phyloP scores from a whole-genome alignment of 2,797 vertebrate genomes.

The Scolopax rusticola region DNA sequence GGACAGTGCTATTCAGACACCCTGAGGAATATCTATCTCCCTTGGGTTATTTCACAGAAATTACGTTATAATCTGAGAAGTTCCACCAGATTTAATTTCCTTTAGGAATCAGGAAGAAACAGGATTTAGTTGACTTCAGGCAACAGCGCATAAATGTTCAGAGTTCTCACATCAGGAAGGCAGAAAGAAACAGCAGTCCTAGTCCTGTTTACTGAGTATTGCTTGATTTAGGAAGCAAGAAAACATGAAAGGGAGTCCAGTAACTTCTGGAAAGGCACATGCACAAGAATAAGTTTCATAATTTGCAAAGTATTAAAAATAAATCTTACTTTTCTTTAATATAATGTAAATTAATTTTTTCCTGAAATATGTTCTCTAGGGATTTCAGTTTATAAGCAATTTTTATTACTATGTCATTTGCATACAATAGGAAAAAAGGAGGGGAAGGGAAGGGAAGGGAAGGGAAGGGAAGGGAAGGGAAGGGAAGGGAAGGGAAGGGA shows the following conservation, averaged over 20 bases:
- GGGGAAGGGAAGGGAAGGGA: too few relatives aligned
- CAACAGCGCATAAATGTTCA: neutral
- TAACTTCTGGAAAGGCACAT: neutral
- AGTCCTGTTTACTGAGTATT: neutral
- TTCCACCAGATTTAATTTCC: conserved; percentile 2
- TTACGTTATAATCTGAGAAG: neutral
- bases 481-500: too few relatives aligned
- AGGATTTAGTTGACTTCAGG: neutral
- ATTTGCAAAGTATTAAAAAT: neutral
- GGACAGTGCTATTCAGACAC: neutral
- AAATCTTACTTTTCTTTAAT: neutral
- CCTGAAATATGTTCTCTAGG: neutral
- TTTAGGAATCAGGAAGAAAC: neutral
- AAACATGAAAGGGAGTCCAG: neutral
- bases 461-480: too few relatives aligned
- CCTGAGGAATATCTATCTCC: neutral
- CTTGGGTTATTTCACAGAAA: neutral
- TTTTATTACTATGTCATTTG: conserved; percentile 28
- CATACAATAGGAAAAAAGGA: neutral
- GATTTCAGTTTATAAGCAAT: neutral
- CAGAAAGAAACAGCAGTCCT: neutral
- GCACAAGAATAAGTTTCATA: neutral
- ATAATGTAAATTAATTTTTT: neutral
- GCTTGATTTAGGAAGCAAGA: neutral
- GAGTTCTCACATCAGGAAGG: neutral